phyloP scores from a whole-genome alignment of 1,140 invertebrate species.

The Drosophila saltans region DNA sequence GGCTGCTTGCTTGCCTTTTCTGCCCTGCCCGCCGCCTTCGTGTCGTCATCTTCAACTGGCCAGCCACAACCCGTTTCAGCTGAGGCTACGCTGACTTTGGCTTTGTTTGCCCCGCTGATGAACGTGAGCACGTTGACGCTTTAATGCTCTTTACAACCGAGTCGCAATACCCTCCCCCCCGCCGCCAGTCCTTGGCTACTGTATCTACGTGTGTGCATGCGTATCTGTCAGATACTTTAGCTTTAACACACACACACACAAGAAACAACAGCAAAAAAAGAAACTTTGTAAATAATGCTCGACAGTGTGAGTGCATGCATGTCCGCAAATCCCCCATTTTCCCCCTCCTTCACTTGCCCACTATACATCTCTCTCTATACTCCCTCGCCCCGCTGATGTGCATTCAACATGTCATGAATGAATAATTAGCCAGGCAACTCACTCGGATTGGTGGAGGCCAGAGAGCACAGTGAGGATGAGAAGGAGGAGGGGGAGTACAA shows the following conservation, averaged over 20 bases:
- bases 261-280: slow-evolving; percentile 30
- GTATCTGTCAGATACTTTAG: slow-evolving; percentile 78
- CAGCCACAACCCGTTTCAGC: slow-evolving; percentile 56
- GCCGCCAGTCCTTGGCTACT: slow-evolving; percentile 39
- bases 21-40: slow-evolving; percentile 19
- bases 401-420: slow-evolving; percentile 81
- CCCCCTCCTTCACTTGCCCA: slow-evolving; percentile 2
- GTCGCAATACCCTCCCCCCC: background rate
- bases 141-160: slow-evolving; percentile 51
- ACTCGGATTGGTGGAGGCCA: slow-evolving; percentile 9
- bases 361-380: slow-evolving; percentile 18
- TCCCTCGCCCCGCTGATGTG: slow-evolving; percentile 30
- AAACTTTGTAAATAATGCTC: slow-evolving; percentile 72
- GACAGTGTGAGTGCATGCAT: slow-evolving; percentile 31
- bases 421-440: slow-evolving; percentile 70
- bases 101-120: slow-evolving; percentile 39
- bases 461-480: background rate
- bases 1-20: background rate
- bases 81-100: slow-evolving; percentile 48
- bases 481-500: background rate
- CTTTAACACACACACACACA: slow-evolving; percentile 28
- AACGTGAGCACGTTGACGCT: slow-evolving; percentile 64
- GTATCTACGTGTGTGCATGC: slow-evolving; percentile 48
- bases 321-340: slow-evolving; percentile 13
- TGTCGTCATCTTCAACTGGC: slow-evolving; percentile 55